Evolutionary conservation across 2,888 invertebrate genomes (phyloP).

Genomic region (Ennomos quercinarius): DNA sequence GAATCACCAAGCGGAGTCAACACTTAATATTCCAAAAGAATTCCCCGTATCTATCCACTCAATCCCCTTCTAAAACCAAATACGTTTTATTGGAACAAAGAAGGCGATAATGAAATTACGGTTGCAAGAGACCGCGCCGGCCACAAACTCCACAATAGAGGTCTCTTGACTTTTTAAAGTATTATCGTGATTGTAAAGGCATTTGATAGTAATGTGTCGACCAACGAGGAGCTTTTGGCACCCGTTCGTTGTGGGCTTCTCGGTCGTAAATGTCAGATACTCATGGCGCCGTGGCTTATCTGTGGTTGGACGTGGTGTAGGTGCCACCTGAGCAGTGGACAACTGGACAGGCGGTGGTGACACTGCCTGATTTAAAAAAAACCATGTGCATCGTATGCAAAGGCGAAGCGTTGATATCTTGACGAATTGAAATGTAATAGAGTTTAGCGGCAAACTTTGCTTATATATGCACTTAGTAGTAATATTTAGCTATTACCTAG

Average conservation of each 20-base stretch:
- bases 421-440: no score
- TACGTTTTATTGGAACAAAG: constrained; percentile 59
- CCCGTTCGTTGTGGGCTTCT: constrained; percentile 62
- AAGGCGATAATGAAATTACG: constrained; percentile 73
- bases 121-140: constrained; percentile 38
- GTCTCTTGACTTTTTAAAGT: constrained; percentile 39
- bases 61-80: constrained; percentile 36
- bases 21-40: constrained; percentile 31
- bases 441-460: no score
- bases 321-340: constrained; percentile 31
- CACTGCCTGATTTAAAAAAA: no score
- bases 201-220: constrained; percentile 76
- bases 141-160: constrained; percentile 33
- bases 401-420: no score
- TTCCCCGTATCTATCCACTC: constrained; percentile 34
- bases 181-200: constrained; percentile 75
- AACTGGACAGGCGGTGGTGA: constrained; percentile 1
- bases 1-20: constrained; percentile 3
- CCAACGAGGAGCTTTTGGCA: constrained; percentile 82
- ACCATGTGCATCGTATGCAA: no score
- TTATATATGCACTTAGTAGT: no score
- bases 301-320: constrained; percentile 28
- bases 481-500: no score
- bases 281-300: constrained; percentile 70
- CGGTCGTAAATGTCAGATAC: constrained; percentile 61